phyloP scores from a whole-genome alignment of 1,140 invertebrate species.

The Orchestia grillus region DNA sequence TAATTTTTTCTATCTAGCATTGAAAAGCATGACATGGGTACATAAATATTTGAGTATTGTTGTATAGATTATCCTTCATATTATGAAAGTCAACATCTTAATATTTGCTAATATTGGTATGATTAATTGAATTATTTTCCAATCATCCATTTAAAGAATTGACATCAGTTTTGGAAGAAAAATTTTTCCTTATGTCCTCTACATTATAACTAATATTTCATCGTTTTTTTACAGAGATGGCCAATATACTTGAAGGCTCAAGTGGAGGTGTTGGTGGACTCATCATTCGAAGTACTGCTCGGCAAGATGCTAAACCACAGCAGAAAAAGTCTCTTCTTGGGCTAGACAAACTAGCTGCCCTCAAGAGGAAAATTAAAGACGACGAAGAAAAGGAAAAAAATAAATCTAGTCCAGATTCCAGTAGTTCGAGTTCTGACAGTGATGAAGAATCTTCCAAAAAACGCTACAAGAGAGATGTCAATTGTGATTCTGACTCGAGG shows the following conservation, averaged over 20 bases:
- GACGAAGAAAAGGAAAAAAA: constrained; percentile 49
- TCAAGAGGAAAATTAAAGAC: constrained; percentile 59
- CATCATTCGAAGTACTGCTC: constrained; percentile 48
- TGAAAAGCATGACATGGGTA: too few species aligned
- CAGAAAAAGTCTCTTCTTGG: constrained; percentile 57
- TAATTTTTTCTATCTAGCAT: too few species aligned
- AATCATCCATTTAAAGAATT: too few species aligned
- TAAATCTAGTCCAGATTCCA: constrained; percentile 62
- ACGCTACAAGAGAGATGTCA: constrained; percentile 64
- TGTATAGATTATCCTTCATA: too few species aligned
- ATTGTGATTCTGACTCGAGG: constrained; percentile 61
- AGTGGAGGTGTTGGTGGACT: constrained; percentile 57
- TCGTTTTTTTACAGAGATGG: constrained; percentile 52
- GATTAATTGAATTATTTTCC: too few species aligned
- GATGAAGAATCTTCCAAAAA: constrained; percentile 65
- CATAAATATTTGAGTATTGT: too few species aligned
- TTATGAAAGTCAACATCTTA: too few species aligned
- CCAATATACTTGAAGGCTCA: constrained; percentile 57
- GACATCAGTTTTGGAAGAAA: not conserved
- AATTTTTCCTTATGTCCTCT: not conserved
- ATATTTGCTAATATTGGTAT: too few species aligned
- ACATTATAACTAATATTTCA: not conserved
- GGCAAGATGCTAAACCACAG: constrained; percentile 31
- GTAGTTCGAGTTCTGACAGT: constrained; percentile 59
- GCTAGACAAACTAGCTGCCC: constrained; percentile 58